These are phyloP conservation scores for Narcine bancroftii DNA, from an alignment of 2,113 vertebrate species.

Conservation along the genomic window DNA sequence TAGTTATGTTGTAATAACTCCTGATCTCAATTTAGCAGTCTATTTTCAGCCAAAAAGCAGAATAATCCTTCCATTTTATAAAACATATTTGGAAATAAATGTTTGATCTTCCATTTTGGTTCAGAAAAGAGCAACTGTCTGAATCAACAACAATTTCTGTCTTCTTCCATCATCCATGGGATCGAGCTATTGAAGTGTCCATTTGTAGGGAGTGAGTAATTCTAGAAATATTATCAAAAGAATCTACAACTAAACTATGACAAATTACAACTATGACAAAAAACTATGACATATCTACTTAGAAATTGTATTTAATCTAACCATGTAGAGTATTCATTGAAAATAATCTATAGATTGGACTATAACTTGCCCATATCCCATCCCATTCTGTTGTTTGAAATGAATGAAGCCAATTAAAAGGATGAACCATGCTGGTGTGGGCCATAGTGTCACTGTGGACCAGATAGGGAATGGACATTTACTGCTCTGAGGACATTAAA, in stretches of 20 bases:
- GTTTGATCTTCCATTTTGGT: neutral
- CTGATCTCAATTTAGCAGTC: neutral
- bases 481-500: too few species aligned
- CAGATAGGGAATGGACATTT: too few species aligned
- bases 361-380: neutral
- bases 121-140: neutral
- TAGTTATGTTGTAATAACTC: neutral
- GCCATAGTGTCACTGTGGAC: too few species aligned
- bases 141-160: neutral
- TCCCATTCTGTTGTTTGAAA: too few species aligned
- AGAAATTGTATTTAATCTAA: neutral
- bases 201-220: neutral
- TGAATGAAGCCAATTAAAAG: too few species aligned
- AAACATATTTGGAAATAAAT: neutral
- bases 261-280: neutral
- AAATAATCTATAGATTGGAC: neutral
- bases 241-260: neutral
- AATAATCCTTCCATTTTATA: neutral
- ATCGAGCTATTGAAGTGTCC: neutral
- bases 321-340: neutral
- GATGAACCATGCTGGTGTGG: neutral
- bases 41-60: neutral
- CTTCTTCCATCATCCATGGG: neutral
- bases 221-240: neutral
- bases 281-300: too few species aligned